Evolutionary conservation across 92 coral and sea anemone species (phyloP).

Genomic region (Montipora capitata): DNA sequence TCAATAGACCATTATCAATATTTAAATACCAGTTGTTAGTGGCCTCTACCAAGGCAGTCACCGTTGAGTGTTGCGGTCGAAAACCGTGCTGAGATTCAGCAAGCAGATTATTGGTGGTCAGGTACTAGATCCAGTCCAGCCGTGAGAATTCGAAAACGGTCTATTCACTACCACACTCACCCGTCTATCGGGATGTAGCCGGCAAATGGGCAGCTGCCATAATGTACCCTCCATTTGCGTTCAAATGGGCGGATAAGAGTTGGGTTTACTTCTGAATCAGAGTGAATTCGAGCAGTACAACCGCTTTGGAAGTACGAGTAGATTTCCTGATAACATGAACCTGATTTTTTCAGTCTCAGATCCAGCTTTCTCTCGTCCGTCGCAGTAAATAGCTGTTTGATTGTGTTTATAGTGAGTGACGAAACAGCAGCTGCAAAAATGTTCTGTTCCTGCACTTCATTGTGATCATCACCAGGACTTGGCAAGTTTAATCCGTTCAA

Average conservation of each 20-base stretch:
- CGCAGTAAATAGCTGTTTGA: slow-evolving; percentile 25
- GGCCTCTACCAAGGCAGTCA: no score
- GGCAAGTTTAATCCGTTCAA: slow-evolving; percentile 14
- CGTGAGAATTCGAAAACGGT: no score
- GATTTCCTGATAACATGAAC: slow-evolving; percentile 20
- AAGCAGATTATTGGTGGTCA: no score
- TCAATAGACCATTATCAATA: no score
- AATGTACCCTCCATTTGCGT: slow-evolving; percentile 66
- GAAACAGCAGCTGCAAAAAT: slow-evolving; percentile 22
- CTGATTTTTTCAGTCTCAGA: not conserved
- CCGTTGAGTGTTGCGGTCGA: no score
- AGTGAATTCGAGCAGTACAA: not conserved
- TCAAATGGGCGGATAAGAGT: slow-evolving; percentile 57
- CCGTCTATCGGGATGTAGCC: slow-evolving; percentile 51
- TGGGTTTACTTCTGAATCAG: slow-evolving; percentile 31
- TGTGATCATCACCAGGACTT: not conserved
- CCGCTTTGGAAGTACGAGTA: slow-evolving; percentile 35
- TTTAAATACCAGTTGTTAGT: no score
- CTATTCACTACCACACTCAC: slow-evolving; percentile 3
- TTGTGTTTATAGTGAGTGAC: slow-evolving; percentile 10
- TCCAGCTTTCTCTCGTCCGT: slow-evolving; percentile 27
- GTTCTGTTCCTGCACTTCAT: not conserved
- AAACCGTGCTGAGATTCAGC: no score
- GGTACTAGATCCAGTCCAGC: no score
- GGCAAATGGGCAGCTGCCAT: slow-evolving; percentile 54